These are phyloP conservation scores for Calameuta filiformis DNA, from an alignment of 2,888 invertebrate species.

Conservation along the genomic window DNA sequence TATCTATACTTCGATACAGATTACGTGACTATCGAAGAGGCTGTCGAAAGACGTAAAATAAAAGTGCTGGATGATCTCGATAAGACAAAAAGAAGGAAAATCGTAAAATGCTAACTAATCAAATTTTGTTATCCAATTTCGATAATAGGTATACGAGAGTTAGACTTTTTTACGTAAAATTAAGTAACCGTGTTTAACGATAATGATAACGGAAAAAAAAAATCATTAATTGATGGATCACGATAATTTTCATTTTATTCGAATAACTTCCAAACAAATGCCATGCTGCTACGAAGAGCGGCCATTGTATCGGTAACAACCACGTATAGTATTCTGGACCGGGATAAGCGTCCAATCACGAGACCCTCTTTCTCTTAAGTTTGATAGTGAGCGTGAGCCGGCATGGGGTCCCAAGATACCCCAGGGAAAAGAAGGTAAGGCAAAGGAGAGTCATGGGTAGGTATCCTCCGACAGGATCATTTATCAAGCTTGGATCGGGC, in stretches of 20 bases:
- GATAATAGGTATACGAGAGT: neutral
- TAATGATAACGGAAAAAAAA: neutral
- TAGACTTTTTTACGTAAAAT: neutral
- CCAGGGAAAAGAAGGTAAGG: conserved; percentile 20
- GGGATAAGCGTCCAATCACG: conserved; percentile 17
- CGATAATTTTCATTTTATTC: neutral
- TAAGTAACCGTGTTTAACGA: neutral
- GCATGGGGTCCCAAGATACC: conserved; percentile 1
- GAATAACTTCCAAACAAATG: neutral
- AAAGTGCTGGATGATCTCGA: neutral
- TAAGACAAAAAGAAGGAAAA: neutral
- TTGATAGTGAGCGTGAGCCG: neutral
- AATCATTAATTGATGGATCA: neutral
- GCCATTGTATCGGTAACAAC: conserved; percentile 18
- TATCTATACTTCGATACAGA: neutral
- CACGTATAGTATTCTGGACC: neutral
- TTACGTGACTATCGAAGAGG: neutral
- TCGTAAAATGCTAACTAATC: neutral
- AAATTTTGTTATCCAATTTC: neutral
- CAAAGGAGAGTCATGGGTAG: conserved; percentile 20
- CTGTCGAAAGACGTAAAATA: neutral
- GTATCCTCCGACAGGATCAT: conserved; percentile 34
- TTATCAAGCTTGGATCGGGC: conserved; percentile 44
- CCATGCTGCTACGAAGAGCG: neutral
- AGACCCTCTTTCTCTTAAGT: conserved; percentile 4